These are phyloP conservation scores for Microtus pennsylvanicus DNA, from an alignment of 2,113 vertebrate species.

Conservation along the genomic window DNA sequence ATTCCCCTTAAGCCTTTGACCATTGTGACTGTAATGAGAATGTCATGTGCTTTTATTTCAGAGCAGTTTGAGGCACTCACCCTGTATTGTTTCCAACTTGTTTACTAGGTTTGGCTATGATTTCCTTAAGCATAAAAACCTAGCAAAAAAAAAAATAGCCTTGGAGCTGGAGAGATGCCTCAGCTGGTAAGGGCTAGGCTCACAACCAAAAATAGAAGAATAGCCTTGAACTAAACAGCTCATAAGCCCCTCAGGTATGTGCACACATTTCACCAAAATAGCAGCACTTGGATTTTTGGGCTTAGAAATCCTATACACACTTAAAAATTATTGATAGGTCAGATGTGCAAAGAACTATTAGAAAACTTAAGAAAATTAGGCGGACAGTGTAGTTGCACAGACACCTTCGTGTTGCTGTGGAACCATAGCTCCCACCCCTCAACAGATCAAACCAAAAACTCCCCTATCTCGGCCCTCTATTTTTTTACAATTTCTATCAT, in stretches of 20 bases:
- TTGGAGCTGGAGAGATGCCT: too few species aligned
- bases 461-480: background rate
- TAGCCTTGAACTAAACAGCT: background rate
- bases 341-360: background rate
- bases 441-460: background rate
- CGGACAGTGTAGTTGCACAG: background rate
- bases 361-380: background rate
- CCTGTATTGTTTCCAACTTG: background rate
- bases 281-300: background rate
- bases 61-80: slow-evolving; percentile 17
- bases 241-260: background rate
- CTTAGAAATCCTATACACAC: background rate
- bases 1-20: slow-evolving; percentile 41
- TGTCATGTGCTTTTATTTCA: slow-evolving; percentile 37
- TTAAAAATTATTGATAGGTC: background rate
- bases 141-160: background rate
- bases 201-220: background rate
- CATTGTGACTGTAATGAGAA: background rate
- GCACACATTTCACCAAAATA: slow-evolving; percentile 38
- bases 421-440: background rate
- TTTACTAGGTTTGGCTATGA: slow-evolving; percentile 23
- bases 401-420: background rate
- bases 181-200: too few species aligned
- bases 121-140: slow-evolving; percentile 36
- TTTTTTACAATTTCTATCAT: background rate